Evolutionary conservation across 2,888 invertebrate species (phyloP).

Genomic region (Harmothoe impar): DNA sequence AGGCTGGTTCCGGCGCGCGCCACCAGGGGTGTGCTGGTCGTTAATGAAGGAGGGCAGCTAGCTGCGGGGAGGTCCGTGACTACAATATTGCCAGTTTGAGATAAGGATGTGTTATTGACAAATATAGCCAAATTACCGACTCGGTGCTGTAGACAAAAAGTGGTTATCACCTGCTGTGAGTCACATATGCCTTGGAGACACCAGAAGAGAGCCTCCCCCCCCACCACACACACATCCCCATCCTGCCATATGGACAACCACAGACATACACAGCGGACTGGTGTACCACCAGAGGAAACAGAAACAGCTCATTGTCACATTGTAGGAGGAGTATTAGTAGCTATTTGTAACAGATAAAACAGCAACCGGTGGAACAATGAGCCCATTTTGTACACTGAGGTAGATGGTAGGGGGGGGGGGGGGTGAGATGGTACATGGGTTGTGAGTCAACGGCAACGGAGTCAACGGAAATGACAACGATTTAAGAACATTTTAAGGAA

Average conservation of each 20-base stretch:
- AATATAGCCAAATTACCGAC: slow-evolving; percentile 44
- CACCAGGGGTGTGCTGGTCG: slow-evolving; percentile 3
- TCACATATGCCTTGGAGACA: not conserved
- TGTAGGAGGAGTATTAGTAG: too few species aligned
- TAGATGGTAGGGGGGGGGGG: too few species aligned
- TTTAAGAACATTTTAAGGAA: not conserved
- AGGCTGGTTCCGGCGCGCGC: slow-evolving; percentile 28
- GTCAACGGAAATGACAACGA: not conserved
- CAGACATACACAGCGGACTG: too few species aligned
- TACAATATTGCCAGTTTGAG: slow-evolving; percentile 19
- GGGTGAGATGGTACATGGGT: not conserved
- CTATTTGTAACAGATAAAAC: too few species aligned
- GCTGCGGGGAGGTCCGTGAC: not conserved
- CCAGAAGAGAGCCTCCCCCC: not conserved
- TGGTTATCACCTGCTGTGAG: not conserved
- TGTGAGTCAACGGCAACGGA: not conserved
- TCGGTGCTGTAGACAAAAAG: not conserved
- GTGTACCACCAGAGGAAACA: too few species aligned
- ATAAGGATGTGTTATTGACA: slow-evolving; percentile 51
- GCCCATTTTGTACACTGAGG: too few species aligned
- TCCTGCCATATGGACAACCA: too few species aligned
- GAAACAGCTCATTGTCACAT: too few species aligned
- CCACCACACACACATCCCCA: not conserved
- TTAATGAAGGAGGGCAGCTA: not conserved
- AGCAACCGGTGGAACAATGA: too few species aligned